Base-by-base conservation (phyloP, 92 coral and sea anemone species). In the Palythoa heliodiscus region DNA sequence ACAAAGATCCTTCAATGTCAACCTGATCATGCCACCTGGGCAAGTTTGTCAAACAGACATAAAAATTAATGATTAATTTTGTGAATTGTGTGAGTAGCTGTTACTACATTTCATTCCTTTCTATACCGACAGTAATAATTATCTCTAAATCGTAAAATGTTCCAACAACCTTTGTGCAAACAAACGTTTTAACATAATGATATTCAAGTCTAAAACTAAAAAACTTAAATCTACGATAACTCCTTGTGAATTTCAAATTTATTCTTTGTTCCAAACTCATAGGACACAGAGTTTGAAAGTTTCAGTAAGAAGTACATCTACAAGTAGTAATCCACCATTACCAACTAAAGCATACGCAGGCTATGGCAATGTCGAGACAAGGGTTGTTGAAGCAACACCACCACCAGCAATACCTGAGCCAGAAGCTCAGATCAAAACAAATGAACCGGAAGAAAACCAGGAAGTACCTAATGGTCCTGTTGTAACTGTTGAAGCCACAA, bases 251-350 rank as follows among this genome's bases (percentile, higher is more conserved):
- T 7, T 55, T 9, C 14, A 72, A 7, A 15, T 23, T 29, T 25
- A 52, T 52, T 37, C n/a, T 73, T 60, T 50, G 48, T 29, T 16
- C 22, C 10, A 37, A 22, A 35, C 63, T 12, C 78, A 72, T 80
- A 96, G 99, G 73, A 92, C 98, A 13, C 99, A 94, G 72, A 97
- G 99, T 84, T 88, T 97, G 64, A 95, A 93, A 76, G 82, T 92
- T 29, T 98, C 99, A 11, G 71, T 89, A 50, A 88, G 90, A 60
- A 90, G 82, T 74, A 84, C 89, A 70, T 88, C 93, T 1, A 70
- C 92, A 2, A 90, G 90, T 52, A 93, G 89, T 71, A 93, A 93
- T 52, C 90, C 87, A 67, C 91, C 95, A 11, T 74, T 93, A n/a
- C 83, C 98, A 22, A 80, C 98, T 23, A 83, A 91, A 63, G 89